Evolutionary conservation across 1,140 invertebrate genomes (phyloP).

Genomic region (Drosophila kikkawai): DNA sequence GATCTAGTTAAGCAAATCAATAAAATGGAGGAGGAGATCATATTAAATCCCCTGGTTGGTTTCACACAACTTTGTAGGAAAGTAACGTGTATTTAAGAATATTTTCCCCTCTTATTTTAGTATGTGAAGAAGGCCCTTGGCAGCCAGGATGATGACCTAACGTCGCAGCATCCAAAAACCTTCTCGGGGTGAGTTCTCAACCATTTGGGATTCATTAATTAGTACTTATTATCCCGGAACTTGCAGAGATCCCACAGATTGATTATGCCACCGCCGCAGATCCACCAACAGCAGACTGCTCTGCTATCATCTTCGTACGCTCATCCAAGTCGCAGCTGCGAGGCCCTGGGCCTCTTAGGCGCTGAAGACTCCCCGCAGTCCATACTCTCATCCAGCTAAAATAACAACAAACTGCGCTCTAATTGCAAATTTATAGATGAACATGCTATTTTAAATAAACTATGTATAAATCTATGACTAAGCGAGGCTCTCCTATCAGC

Average conservation of each 20-base stretch:
- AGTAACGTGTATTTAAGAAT: neutral
- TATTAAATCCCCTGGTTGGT: conserved; percentile 92
- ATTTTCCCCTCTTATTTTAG: conserved; percentile 70
- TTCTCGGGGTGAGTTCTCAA: conserved; percentile 69
- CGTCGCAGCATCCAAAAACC: conserved; percentile 86
- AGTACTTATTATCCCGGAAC: neutral
- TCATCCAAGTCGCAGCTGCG: conserved; percentile 39
- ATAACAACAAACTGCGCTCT: conserved; percentile 52
- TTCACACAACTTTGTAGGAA: accelerated
- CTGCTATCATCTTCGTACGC: conserved; percentile 34
- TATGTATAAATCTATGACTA: conserved; percentile 77
- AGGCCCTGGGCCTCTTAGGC: conserved; percentile 35
- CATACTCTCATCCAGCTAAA: conserved; percentile 30
- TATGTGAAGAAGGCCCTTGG: conserved; percentile 91
- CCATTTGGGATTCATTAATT: neutral
- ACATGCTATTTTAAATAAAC: conserved; percentile 79
- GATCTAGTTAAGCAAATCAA: conserved; percentile 94
- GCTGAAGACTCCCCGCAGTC: conserved; percentile 20
- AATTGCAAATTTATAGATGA: conserved; percentile 69
- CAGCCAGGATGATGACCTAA: conserved; percentile 89
- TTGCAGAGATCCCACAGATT: conserved; percentile 83
- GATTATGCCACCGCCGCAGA: conserved; percentile 55
- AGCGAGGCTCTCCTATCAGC: conserved; percentile 35
- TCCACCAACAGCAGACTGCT: conserved; percentile 33
- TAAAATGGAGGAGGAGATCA: conserved; percentile 97